phyloP scores from a whole-genome alignment of 2,113 vertebrate genomes.

The Madoqua kirkii region DNA sequence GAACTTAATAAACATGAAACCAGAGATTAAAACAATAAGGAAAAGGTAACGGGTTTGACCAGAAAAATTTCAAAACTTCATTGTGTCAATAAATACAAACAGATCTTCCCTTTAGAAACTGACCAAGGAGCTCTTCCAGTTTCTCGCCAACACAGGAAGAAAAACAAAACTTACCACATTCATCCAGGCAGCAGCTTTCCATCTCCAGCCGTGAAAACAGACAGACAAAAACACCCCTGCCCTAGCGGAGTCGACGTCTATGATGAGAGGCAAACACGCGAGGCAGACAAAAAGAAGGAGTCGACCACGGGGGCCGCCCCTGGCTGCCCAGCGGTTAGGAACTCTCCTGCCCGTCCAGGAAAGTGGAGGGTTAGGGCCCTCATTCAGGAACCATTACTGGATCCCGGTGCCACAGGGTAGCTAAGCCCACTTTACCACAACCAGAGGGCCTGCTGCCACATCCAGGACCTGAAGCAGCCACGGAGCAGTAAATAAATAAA shows the following conservation, averaged over 20 bases:
- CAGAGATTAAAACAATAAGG: neutral
- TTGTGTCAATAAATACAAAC: neutral
- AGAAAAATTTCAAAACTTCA: neutral
- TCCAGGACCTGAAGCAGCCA: neutral
- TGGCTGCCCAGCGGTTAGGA: neutral
- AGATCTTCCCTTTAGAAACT: neutral
- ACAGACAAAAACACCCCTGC: too few species aligned
- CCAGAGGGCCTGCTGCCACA: neutral
- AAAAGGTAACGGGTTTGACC: neutral
- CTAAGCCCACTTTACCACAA: neutral
- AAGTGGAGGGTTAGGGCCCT: neutral
- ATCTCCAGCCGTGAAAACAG: neutral
- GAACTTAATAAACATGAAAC: constrained; percentile 5
- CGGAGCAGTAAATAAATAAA: neutral
- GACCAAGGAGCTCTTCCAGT: neutral
- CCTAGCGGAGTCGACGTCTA: too few species aligned
- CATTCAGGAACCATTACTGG: neutral
- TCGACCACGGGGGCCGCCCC: rapidly evolving
- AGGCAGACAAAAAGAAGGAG: neutral
- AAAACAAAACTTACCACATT: rapidly evolving
- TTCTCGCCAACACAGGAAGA: neutral
- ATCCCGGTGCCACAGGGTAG: neutral
- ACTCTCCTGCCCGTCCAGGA: neutral
- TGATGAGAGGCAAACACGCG: neutral
- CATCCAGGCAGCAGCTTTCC: neutral